A percentile compares a stretch with the other conserved stretches of the same genome.
These are phyloP conservation scores for Pimephales promelas DNA, from an alignment of 2,113 vertebrate species.

Conservation along the genomic window DNA sequence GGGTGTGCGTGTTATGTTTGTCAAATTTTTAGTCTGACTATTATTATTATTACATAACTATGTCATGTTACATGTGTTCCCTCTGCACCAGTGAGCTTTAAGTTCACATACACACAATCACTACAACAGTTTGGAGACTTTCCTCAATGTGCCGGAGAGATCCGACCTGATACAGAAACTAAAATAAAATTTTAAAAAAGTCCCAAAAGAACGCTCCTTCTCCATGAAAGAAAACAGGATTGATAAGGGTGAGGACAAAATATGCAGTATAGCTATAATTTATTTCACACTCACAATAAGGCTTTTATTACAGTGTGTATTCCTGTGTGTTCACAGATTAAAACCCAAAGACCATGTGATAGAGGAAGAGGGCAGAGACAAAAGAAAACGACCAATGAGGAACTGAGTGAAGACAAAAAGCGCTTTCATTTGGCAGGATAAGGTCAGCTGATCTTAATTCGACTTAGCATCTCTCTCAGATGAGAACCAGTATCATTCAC, in stretches of 20 bases:
- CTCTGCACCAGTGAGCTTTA: not conserved
- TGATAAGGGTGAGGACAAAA: conserved; percentile 64
- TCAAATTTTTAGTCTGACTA: not conserved
- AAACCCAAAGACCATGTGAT: conserved; percentile 59
- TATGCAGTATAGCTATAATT: conserved; percentile 77
- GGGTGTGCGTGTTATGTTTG: not conserved
- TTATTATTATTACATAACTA: not conserved
- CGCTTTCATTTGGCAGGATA: not conserved
- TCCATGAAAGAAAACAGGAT: conserved; percentile 53
- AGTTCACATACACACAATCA: not conserved
- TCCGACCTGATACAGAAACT: not conserved
- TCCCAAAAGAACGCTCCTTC: not conserved
- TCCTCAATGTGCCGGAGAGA: not conserved
- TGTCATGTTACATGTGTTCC: not conserved
- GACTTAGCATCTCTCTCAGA: not conserved
- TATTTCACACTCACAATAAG: conserved; percentile 80
- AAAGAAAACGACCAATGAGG: conserved; percentile 56
- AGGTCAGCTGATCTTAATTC: not conserved
- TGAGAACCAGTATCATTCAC: not conserved
- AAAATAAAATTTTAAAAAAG: too few species aligned
- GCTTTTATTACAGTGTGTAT: conserved; percentile 57
- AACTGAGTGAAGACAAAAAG: conserved; percentile 36
- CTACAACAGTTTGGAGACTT: not conserved
- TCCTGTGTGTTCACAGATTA: conserved; percentile 17
- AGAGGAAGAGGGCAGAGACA: conserved; percentile 53